These are phyloP conservation scores for Drosophila testacea DNA, from an alignment of 2,888 invertebrate genomes.

Conservation along the genomic window DNA sequence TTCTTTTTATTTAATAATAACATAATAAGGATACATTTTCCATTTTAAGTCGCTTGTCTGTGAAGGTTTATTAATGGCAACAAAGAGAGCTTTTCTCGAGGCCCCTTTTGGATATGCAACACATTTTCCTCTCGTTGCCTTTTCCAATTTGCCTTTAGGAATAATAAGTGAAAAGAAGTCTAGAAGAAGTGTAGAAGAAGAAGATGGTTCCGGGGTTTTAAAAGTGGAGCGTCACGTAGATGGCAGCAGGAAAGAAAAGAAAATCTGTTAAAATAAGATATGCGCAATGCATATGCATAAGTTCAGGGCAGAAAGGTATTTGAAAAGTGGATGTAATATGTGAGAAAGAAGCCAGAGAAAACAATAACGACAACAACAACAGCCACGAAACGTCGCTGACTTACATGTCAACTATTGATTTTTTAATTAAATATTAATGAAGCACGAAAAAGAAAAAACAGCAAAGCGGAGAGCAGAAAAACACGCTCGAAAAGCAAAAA, in stretches of 20 bases:
- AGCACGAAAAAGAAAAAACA: constrained; percentile 59
- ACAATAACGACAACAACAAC: constrained; percentile 30
- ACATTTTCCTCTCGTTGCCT: constrained; percentile 31
- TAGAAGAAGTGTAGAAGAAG: constrained; percentile 4
- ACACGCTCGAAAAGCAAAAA: constrained; percentile 43
- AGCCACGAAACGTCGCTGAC: constrained; percentile 61
- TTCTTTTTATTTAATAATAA: neutral
- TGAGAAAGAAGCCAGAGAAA: constrained; percentile 16
- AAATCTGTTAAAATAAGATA: constrained; percentile 78
- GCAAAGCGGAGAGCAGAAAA: constrained; percentile 39
- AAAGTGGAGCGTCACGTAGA: constrained; percentile 70
- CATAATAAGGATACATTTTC: neutral
- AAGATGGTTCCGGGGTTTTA: constrained; percentile 35
- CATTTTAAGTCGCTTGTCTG: neutral
- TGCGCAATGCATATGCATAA: constrained; percentile 77
- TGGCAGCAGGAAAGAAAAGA: constrained; percentile 39
- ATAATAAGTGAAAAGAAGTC: neutral
- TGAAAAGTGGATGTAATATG: constrained; percentile 42
- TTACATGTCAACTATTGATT: constrained; percentile 82
- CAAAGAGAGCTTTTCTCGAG: neutral
- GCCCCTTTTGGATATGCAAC: constrained; percentile 48
- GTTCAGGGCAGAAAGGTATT: constrained; percentile 52
- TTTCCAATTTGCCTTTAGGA: constrained; percentile 29
- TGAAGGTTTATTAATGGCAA: neutral
- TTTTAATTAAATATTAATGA: constrained; percentile 83